Conservation (phyloP, 2,888 invertebrate species). For the Drosophila recens region DNA sequence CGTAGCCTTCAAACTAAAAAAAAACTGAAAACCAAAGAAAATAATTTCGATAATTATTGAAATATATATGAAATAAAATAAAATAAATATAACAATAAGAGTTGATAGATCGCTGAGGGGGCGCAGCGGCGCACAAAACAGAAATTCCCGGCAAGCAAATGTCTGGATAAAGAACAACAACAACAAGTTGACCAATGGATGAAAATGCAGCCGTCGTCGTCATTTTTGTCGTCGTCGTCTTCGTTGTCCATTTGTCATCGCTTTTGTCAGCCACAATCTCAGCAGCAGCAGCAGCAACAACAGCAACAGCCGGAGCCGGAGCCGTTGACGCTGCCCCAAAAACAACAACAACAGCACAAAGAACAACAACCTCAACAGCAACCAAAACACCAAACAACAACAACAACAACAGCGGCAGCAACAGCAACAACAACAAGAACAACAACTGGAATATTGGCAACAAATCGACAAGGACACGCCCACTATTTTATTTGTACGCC, state of each 20-base stretch:
- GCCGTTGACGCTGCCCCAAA: conserved; percentile 33
- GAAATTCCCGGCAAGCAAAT: conserved; percentile 73
- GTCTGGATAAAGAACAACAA: conserved; percentile 74
- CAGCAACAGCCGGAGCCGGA: conserved; percentile 41
- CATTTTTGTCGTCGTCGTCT: conserved; percentile 80
- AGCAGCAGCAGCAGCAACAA: conserved; percentile 43
- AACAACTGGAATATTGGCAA: conserved; percentile 12
- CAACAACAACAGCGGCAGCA: conserved; percentile 13
- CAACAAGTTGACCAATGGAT: conserved; percentile 80
- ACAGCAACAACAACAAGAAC: conserved; percentile 1
- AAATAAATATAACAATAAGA: background rate
- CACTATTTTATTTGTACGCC: conserved; percentile 33
- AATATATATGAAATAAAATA: conserved; percentile 6
- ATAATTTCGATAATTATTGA: conserved; percentile 17
- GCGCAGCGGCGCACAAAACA: conserved; percentile 35
- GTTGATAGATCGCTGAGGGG: conserved; percentile 14
- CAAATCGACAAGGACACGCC: conserved; percentile 28
- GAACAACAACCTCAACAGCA: conserved; percentile 24
- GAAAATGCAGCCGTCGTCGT: conserved; percentile 83
- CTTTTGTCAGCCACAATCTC: conserved; percentile 63
- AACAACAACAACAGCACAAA: conserved; percentile 29
- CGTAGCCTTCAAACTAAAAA: conserved; percentile 49
- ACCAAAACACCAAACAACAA: conserved; percentile 7
- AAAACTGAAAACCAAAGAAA: conserved; percentile 10
- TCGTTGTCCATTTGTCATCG: conserved; percentile 81